Conservation (phyloP, 2,113 vertebrate species). For the Hypocryptadius cinnamomeus region DNA sequence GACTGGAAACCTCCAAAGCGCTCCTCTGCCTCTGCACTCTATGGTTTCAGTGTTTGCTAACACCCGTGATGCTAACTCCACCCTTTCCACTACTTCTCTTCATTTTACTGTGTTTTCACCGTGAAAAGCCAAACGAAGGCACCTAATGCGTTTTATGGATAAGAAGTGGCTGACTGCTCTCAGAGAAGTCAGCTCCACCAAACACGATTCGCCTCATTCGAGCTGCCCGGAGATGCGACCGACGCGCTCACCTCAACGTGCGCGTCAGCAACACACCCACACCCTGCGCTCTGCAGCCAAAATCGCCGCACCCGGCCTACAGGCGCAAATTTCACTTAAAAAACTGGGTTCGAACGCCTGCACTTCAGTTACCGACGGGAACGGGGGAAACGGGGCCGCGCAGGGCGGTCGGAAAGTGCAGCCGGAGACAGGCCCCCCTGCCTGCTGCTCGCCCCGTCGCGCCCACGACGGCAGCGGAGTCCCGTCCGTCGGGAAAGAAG, state of each 20-base stretch:
- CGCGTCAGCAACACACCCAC: accelerated
- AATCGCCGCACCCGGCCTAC: accelerated
- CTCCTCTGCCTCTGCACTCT: background rate
- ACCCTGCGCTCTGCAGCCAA: accelerated
- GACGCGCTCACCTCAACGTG: accelerated
- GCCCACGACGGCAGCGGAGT: background rate
- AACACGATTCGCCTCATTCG: accelerated
- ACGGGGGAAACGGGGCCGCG: too few species aligned
- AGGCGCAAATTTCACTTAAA: accelerated
- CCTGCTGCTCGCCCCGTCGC: background rate
- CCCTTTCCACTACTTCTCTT: background rate
- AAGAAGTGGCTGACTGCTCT: accelerated
- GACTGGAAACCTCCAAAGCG: background rate
- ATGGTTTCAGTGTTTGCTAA: accelerated
- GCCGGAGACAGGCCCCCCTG: background rate
- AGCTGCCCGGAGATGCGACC: accelerated
- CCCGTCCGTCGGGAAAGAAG: background rate
- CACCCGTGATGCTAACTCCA: accelerated
- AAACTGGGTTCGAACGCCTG: background rate
- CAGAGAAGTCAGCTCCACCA: background rate
- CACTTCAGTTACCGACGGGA: background rate
- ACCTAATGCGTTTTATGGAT: accelerated
- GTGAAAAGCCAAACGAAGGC: background rate
- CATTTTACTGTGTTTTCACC: background rate
- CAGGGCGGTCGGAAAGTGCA: background rate